Evolutionary conservation across 2,113 vertebrate species (phyloP).

Genomic region (Rhagologus leucostigma): DNA sequence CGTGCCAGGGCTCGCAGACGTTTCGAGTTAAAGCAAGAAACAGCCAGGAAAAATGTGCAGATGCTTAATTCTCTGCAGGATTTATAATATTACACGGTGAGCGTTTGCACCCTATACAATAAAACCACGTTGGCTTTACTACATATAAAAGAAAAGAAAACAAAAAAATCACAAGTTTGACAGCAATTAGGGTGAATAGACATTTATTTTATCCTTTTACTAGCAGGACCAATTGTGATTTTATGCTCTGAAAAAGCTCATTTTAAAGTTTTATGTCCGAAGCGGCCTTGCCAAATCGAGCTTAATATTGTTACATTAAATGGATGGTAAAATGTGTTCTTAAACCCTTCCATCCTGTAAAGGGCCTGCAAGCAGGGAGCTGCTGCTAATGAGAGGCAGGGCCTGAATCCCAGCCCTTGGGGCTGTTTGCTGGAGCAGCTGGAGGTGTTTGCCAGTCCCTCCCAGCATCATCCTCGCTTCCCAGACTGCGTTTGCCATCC

Average conservation of each 20-base stretch:
- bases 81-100: conserved; percentile 69
- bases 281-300: conserved; percentile 53
- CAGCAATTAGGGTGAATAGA: conserved; percentile 69
- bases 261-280: conserved; percentile 66
- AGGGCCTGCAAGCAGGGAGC: conserved; percentile 41
- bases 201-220: conserved; percentile 72
- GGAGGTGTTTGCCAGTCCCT: not conserved
- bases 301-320: conserved; percentile 59
- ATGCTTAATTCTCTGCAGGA: conserved; percentile 72
- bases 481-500: not conserved
- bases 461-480: not conserved
- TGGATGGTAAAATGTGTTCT: conserved; percentile 54
- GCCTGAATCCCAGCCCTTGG: not conserved
- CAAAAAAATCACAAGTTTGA: conserved; percentile 50
- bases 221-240: conserved; percentile 69
- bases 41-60: conserved; percentile 55
- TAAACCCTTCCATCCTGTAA: conserved; percentile 38
- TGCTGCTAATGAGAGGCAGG: conserved; percentile 6
- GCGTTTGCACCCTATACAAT: conserved; percentile 67
- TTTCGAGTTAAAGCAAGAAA: conserved; percentile 67
- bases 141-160: conserved; percentile 65
- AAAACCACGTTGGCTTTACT: conserved; percentile 69
- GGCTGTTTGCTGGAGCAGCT: not conserved
- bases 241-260: conserved; percentile 67
- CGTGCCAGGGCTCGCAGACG: conserved; percentile 57